A percentile compares a stretch with the other conserved stretches of the same genome.
Evolutionary conservation across 53 echinoderm and acorn worm genomes (phyloP).

Genomic region (Mesocentrotus franciscanus): DNA sequence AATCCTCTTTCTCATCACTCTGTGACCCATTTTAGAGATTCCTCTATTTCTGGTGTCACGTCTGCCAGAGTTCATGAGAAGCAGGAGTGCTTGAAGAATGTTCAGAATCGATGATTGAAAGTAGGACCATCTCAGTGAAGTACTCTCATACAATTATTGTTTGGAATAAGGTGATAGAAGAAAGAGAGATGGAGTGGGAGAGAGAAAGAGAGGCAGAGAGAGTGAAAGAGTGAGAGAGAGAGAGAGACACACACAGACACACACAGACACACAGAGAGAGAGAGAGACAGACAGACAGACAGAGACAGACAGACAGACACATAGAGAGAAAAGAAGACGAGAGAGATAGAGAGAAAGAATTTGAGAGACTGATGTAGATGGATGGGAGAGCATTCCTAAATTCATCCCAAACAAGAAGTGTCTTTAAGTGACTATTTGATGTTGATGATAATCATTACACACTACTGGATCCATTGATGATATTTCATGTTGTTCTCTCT

Average conservation of each 20-base stretch:
- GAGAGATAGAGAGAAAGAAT: neutral
- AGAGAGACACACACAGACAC: neutral
- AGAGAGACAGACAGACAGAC: neutral
- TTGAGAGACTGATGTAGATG: neutral
- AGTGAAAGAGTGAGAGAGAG: neutral
- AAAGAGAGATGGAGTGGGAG: neutral
- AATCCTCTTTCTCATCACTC: constrained; percentile 42
- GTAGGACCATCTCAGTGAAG: neutral
- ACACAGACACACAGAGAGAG: neutral
- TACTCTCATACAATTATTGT: neutral
- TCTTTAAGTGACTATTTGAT: neutral
- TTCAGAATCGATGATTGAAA: neutral
- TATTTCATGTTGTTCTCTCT: neutral
- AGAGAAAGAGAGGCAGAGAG: constrained; percentile 14
- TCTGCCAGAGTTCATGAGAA: neutral
- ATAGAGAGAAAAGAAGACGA: neutral
- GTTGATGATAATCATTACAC: neutral
- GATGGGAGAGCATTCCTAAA: neutral
- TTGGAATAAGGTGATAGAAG: neutral
- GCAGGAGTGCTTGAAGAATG: constrained; percentile 19
- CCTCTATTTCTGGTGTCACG: constrained; percentile 17
- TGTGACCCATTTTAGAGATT: constrained; percentile 39
- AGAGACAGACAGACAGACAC: neutral
- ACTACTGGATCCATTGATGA: neutral
- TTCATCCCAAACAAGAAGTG: neutral